Evolutionary conservation across 1,140 invertebrate genomes (phyloP).

Genomic region (Caenorhabditis inopinata): DNA sequence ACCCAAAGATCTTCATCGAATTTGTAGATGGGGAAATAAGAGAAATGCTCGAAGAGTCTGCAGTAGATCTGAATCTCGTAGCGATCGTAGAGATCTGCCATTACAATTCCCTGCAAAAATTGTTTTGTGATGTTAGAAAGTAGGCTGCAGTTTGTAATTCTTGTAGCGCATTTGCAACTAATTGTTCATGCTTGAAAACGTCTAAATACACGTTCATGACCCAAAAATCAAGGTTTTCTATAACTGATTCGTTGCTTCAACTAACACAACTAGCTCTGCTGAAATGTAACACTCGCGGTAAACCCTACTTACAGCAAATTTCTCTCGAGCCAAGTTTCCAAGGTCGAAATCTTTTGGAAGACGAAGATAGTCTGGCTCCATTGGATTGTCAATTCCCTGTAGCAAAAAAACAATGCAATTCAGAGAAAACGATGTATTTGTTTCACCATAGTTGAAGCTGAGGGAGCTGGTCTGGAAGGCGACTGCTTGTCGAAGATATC

Average conservation of each 20-base stretch:
- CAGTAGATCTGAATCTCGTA: slow-evolving; percentile 19
- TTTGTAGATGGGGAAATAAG: not conserved
- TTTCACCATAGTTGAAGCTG: not conserved
- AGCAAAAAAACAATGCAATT: not conserved
- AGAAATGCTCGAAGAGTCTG: slow-evolving; percentile 10
- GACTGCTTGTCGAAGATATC: not conserved
- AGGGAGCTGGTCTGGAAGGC: not conserved
- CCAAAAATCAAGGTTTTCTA: no score
- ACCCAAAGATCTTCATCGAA: not conserved
- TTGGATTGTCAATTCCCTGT: not conserved
- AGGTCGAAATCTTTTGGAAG: not conserved
- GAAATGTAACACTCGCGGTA: no score
- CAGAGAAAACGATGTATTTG: no score
- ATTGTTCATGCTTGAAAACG: no score
- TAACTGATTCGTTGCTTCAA: no score
- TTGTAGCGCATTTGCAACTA: no score
- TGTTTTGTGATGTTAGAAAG: no score
- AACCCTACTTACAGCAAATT: not conserved
- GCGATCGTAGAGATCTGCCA: not conserved
- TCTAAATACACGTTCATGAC: no score
- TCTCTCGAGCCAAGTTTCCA: not conserved
- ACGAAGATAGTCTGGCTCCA: not conserved
- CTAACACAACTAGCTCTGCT: no score
- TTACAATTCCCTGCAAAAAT: not conserved
- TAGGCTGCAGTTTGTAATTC: no score